Conservation (phyloP, 1,140 invertebrate species). For the Cyclina sinensis region DNA sequence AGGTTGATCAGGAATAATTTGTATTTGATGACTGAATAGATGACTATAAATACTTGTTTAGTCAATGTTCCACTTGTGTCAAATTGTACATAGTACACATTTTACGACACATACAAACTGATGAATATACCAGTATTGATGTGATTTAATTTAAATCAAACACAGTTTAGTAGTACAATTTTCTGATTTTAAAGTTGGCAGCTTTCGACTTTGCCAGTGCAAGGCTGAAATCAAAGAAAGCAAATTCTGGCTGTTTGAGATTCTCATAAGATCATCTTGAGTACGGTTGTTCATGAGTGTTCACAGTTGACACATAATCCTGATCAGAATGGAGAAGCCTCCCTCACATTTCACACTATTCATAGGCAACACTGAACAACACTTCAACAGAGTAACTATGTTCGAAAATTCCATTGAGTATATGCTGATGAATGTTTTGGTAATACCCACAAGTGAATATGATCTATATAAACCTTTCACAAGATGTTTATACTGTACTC, state of each 20-base stretch:
- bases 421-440: neutral
- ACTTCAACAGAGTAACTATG: slow-evolving; percentile 24
- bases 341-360: slow-evolving; percentile 51
- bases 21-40: too few relatives aligned
- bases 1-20: too few relatives aligned
- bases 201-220: slow-evolving; percentile 21
- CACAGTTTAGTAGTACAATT: too few relatives aligned
- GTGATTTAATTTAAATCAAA: too few relatives aligned
- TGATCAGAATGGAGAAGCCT: slow-evolving; percentile 39
- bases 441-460: neutral
- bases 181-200: too few relatives aligned
- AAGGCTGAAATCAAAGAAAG: neutral
- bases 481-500: slow-evolving; percentile 19
- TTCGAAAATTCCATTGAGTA: slow-evolving; percentile 12
- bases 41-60: too few relatives aligned
- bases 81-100: too few relatives aligned
- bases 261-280: slow-evolving; percentile 16
- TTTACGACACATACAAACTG: too few relatives aligned
- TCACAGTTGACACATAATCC: slow-evolving; percentile 1
- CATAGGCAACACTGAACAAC: slow-evolving; percentile 23
- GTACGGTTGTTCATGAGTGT: neutral
- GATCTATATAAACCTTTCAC: slow-evolving; percentile 22
- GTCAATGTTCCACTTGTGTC: too few relatives aligned
- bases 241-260: slow-evolving; percentile 27
- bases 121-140: too few relatives aligned